Conservation (phyloP, 2,797 vertebrate species). For the Pseudochirops corinnae region DNA sequence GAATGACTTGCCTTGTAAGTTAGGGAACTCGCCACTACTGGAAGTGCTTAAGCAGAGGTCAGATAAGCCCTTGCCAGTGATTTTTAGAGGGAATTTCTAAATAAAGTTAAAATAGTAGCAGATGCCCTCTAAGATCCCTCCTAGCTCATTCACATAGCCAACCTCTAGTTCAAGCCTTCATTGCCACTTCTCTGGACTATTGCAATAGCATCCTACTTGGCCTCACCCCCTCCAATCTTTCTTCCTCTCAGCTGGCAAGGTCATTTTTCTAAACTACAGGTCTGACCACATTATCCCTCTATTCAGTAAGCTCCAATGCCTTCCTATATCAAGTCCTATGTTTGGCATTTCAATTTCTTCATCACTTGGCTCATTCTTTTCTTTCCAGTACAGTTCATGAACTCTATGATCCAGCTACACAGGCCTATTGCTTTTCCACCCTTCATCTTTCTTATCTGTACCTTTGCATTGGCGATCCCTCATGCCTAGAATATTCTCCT, state of each 20-base stretch:
- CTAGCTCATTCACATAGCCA: background rate
- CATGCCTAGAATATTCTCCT: background rate
- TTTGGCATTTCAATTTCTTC: background rate
- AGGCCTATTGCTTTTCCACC: background rate
- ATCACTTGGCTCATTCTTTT: background rate
- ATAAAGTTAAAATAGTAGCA: background rate
- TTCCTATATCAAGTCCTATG: background rate
- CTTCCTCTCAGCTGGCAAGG: background rate
- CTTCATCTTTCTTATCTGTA: background rate
- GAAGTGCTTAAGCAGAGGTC: background rate
- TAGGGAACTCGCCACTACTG: background rate
- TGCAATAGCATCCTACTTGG: background rate
- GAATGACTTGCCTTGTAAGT: background rate
- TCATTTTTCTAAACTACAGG: background rate
- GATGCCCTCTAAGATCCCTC: background rate
- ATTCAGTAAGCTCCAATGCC: background rate
- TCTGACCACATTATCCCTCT: background rate
- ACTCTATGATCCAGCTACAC: background rate
- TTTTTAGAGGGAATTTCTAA: background rate
- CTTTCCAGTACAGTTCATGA: background rate
- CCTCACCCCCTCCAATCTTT: background rate
- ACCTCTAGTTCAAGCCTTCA: background rate
- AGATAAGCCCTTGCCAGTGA: background rate
- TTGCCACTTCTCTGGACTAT: background rate
- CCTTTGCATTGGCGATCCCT: background rate